phyloP scores from a whole-genome alignment of 2,888 invertebrate species.

The Steinernema hermaphroditum region DNA sequence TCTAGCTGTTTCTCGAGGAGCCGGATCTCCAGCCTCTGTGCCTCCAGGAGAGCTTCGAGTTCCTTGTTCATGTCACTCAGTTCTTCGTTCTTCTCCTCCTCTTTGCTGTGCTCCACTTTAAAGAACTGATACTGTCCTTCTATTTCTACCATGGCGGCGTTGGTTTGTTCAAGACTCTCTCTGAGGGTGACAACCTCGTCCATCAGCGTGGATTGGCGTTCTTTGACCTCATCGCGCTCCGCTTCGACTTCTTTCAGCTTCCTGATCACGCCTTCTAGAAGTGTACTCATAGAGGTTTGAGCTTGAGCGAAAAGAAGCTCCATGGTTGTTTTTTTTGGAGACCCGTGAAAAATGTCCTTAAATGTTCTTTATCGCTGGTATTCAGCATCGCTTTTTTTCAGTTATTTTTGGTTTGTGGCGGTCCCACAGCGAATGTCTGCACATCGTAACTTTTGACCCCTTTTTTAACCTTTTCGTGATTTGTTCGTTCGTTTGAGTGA shows the following conservation, averaged over 20 bases:
- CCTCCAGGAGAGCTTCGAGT: neutral
- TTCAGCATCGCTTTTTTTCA: no score
- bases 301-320: neutral
- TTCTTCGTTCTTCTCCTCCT: neutral
- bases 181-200: neutral
- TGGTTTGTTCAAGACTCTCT: neutral
- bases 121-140: neutral
- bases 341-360: no score
- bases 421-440: no score
- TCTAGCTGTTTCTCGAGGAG: no score
- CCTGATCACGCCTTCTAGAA: neutral
- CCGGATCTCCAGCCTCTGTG: neutral
- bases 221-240: neutral
- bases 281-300: neutral
- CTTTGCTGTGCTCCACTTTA: neutral
- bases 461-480: no score
- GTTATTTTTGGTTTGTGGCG: neutral
- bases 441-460: no score
- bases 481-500: no score
- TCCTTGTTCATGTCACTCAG: neutral
- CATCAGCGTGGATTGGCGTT: neutral
- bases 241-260: neutral
- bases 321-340: neutral
- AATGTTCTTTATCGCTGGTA: no score
- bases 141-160: no score